Evolutionary conservation across 2,113 vertebrate genomes (phyloP), one percentile per base, ranked within the genome.

Genomic region (Silurus glanis): DNA sequence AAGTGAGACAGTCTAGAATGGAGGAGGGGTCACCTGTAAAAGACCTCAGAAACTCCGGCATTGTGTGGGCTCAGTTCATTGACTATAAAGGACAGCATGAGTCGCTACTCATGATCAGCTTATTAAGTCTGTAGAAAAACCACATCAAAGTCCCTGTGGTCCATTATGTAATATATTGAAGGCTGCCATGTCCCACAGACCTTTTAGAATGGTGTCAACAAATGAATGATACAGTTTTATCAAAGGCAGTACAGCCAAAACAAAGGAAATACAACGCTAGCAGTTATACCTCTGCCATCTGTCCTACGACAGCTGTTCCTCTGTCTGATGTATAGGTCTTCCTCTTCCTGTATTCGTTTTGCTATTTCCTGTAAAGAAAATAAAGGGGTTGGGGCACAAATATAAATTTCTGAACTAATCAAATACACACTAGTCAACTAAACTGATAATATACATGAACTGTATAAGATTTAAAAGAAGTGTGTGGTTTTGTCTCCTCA

Each of bases 261-360:
- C 19, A 49, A 9, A 55, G 58, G 10, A 80, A 80, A 53, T n/a
- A n/a, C 62, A 76, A 83, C 19, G 51, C 13, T n/a, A 58, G 71
- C n/a, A 67, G 21, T 62, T 59, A 28, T 93, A 95, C 94, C 95
- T 93, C 91, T 86, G 28, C 23, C 49, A 5, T 66, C 74, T 49
- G 71, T 86, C 19, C 90, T 91, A 37, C 89, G 87, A 21, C 62
- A 88, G 86, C 91, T 90, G 88, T 79, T 90, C 58, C 83, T 86
- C 47, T 90, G 92, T 69, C 88, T 90, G 69, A 90, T 85, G 19
- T 87, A 89, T 74, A 93, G 85, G 83, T 94, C 92, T 87, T 96
- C 96, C 88, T 95, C 93, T 66, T 95, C 93, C 87, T 96, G 95
- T 59, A 96, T 90, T 37, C 58, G 89, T 89, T 95, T 94, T 0